Percentiles rank a stretch among this genome's conserved stretches.
These are phyloP conservation scores for Reticulitermes lucifugus DNA, from an alignment of 2,888 invertebrate genomes.

Conservation along the genomic window DNA sequence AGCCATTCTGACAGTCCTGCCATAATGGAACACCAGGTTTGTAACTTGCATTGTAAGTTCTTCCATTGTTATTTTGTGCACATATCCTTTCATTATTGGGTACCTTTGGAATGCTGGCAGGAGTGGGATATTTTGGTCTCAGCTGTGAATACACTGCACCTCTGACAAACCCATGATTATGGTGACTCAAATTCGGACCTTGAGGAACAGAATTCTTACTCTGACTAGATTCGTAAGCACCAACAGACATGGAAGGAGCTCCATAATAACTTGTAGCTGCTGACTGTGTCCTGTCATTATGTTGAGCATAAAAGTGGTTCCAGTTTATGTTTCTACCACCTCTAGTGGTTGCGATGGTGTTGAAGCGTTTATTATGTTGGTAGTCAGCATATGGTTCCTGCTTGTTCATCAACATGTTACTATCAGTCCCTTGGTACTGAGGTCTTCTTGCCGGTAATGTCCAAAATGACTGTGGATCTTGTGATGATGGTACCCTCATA, in stretches of 20 bases:
- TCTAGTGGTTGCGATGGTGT: conserved; percentile 36
- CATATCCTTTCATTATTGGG: conserved; percentile 13
- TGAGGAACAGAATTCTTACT: background rate
- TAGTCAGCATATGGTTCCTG: background rate
- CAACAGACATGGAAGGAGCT: background rate
- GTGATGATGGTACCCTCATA: background rate
- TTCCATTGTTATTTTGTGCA: background rate
- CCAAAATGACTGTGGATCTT: conserved; percentile 27
- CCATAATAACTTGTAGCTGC: background rate
- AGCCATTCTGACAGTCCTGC: conserved; percentile 10
- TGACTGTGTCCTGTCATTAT: background rate
- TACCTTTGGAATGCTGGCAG: conserved; percentile 30
- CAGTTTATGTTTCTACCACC: background rate
- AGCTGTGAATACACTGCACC: background rate
- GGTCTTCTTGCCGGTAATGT: conserved; percentile 45
- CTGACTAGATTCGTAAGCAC: conserved; percentile 38
- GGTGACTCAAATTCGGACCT: background rate
- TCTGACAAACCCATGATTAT: background rate
- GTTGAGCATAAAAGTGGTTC: background rate
- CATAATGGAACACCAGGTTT: background rate
- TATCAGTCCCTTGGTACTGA: background rate
- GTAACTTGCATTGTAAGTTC: background rate
- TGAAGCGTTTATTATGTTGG: conserved; percentile 29
- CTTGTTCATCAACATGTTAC: background rate
- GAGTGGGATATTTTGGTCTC: conserved; percentile 16